Evolutionary conservation across 2,888 invertebrate species (phyloP), one percentile per base, ranked within the genome.

Genomic region (Pandemis heparana): DNA sequence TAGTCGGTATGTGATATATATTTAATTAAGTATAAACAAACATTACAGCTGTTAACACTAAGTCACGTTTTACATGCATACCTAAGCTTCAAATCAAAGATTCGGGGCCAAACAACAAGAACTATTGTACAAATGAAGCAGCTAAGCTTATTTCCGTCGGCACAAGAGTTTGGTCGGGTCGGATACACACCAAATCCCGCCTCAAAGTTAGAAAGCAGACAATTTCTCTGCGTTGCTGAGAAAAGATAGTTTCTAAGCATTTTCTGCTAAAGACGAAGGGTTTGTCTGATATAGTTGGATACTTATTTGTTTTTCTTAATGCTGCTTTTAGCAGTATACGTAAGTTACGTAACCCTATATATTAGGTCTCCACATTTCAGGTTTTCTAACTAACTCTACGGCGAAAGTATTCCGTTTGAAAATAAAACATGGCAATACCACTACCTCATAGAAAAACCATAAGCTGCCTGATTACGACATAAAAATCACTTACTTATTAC

Each of bases 401-500:
- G 23, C 23, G 23, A 32, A 32, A 32, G 23, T 32, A 32, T 32
- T 32, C 23, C 23, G 51, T 61, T 61, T 56, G 41, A 66, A 39
- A 61, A 32, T 32, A 32, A 32, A 32, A 32, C 23, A 32, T 32
- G 23, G 23, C 23, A 32, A 32, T 32, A 32, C 23, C 23, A 32
- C 23, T 32, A 32, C 23, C 4, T 2, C 41, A 1, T 4, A 7
- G 53, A 6, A 43, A 43, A 43, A 10, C 12, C 5, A 43, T 12
- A 12, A 43, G 12, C 4, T 43, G 12, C 12, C 12, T 43, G 41
- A 9, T 41, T 46, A 23, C 60, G n/a, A 18, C 39, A 41, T 12
- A 9, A 72, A 48, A 32, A 51, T 7, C 48, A 80, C 82, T 79
- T 76, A 87, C 86, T 81, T 75, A 83, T 83, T 75, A 83, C 79